phyloP scores from a whole-genome alignment of 2,888 invertebrate species.

The Meta bourneti region DNA sequence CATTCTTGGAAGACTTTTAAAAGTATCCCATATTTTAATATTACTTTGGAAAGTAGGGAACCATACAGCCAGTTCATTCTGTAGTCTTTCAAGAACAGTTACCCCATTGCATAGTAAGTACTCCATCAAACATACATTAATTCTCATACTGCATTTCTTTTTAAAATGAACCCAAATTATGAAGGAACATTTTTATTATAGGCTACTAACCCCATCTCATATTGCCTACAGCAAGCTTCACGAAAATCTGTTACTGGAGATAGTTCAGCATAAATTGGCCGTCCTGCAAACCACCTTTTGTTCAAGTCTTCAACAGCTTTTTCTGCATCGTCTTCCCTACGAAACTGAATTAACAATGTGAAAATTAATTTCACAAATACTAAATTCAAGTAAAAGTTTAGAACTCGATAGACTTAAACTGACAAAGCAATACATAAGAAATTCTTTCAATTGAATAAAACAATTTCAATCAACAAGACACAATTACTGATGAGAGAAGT shows the following conservation, averaged over 20 bases:
- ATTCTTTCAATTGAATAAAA: not conserved
- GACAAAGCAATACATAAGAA: not conserved
- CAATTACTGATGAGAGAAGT: too few species aligned
- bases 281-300: conserved; percentile 99
- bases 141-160: too few species aligned
- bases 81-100: too few species aligned
- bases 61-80: too few species aligned
- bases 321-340: conserved; percentile 98
- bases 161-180: too few species aligned
- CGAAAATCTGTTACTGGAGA: conserved; percentile 99
- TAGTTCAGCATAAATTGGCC: conserved; percentile 98
- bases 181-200: too few species aligned
- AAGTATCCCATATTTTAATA: too few species aligned
- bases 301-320: conserved; percentile 97
- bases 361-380: not conserved
- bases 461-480: too few species aligned
- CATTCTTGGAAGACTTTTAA: too few species aligned
- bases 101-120: too few species aligned
- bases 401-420: not conserved
- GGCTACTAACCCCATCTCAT: conserved; percentile 93
- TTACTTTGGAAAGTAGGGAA: too few species aligned
- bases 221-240: conserved; percentile 99
- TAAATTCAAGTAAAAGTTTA: not conserved
- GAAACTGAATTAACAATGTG: conserved; percentile 85
- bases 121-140: too few species aligned